Evolutionary conservation across 2,888 invertebrate species (phyloP).

Genomic region (Amphipoea lucens): DNA sequence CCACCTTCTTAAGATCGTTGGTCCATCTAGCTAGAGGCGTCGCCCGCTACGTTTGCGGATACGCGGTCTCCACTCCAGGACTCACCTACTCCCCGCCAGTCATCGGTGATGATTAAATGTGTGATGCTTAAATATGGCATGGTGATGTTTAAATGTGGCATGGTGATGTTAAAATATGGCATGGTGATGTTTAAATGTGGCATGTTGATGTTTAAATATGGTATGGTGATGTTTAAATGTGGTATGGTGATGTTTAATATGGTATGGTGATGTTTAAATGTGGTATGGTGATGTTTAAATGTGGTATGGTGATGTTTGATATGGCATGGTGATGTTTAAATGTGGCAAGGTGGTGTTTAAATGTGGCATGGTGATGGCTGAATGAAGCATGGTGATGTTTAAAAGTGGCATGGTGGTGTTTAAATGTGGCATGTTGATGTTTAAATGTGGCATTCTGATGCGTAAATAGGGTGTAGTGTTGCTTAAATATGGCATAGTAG

Average conservation of each 20-base stretch:
- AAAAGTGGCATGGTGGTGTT: neutral
- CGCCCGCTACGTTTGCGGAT: too few relatives aligned
- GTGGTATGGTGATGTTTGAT: neutral
- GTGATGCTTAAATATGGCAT: neutral
- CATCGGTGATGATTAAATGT: too few relatives aligned
- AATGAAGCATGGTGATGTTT: too few relatives aligned
- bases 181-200: neutral
- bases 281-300: neutral
- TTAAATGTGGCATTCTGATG: neutral
- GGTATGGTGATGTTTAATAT: neutral
- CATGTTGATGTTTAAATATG: neutral
- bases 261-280: neutral
- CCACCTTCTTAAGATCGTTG: too few relatives aligned
- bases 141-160: neutral
- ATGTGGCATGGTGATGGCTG: neutral
- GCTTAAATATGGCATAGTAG: neutral
- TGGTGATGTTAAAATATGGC: neutral
- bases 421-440: neutral
- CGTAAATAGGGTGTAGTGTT: neutral
- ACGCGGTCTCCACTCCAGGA: too few relatives aligned
- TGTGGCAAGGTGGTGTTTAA: neutral
- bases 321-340: neutral
- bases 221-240: neutral
- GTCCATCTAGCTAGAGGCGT: too few relatives aligned
- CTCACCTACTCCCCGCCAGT: too few relatives aligned